Percentiles rank a stretch among this genome's conserved stretches.
These are phyloP conservation scores for Greenwoodochromis staneri DNA, from an alignment of 2,113 vertebrate species.

Conservation along the genomic window DNA sequence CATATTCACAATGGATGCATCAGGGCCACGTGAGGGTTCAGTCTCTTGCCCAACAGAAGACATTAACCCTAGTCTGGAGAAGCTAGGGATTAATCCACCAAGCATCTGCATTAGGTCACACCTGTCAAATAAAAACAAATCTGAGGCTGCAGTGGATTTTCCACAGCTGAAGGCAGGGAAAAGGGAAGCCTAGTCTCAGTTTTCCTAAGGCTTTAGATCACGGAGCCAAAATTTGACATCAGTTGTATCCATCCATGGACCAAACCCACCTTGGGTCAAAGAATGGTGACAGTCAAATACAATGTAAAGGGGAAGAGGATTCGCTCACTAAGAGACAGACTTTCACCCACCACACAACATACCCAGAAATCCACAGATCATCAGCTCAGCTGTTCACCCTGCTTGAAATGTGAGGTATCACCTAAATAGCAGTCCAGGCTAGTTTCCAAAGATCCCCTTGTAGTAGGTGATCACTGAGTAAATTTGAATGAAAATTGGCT, in stretches of 20 bases:
- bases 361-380: neutral
- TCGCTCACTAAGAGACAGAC: neutral
- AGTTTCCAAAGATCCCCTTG: neutral
- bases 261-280: neutral
- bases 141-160: neutral
- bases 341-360: neutral
- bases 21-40: neutral
- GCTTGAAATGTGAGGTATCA: neutral
- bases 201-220: neutral
- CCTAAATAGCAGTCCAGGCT: accelerated
- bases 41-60: neutral
- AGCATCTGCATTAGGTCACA: neutral
- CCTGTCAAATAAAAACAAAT: neutral
- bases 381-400: neutral
- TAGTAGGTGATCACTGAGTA: accelerated
- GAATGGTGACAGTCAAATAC: neutral
- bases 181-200: neutral
- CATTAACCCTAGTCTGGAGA: neutral
- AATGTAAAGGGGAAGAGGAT: neutral
- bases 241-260: neutral
- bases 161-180: neutral
- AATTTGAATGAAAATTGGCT: neutral
- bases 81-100: neutral
- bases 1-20: neutral
- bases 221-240: neutral